Percentiles rank a stretch among this genome's conserved stretches.
phyloP scores from a whole-genome alignment of 2,888 invertebrate genomes.

The Caradrina kadenii region DNA sequence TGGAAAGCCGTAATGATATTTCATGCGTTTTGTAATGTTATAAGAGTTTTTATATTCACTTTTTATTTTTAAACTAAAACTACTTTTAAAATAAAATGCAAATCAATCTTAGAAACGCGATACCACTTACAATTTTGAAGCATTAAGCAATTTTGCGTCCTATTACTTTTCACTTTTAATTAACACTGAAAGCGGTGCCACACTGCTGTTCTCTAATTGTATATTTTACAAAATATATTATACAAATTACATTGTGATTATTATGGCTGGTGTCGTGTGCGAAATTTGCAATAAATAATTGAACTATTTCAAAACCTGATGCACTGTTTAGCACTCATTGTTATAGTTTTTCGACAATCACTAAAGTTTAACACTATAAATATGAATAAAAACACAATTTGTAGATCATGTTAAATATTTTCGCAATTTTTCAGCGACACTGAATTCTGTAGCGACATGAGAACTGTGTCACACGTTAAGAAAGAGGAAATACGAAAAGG shows the following conservation, averaged over 20 bases:
- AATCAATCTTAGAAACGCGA: constrained; percentile 45
- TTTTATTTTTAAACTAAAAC: neutral
- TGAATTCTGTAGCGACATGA: constrained; percentile 33
- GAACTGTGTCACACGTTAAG: constrained; percentile 49
- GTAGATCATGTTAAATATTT: constrained; percentile 35
- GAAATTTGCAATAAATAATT: constrained; percentile 82
- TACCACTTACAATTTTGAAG: constrained; percentile 82
- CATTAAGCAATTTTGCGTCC: constrained; percentile 77
- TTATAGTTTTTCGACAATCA: constrained; percentile 67
- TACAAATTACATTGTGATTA: constrained; percentile 88
- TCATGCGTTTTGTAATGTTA: neutral
- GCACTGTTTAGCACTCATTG: constrained; percentile 78
- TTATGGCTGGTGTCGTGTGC: constrained; percentile 86
- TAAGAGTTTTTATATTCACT: neutral
- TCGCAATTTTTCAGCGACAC: constrained; percentile 28
- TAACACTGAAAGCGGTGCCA: constrained; percentile 84
- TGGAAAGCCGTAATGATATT: neutral
- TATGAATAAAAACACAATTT: constrained; percentile 33
- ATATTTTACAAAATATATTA: constrained; percentile 70
- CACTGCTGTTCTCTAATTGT: constrained; percentile 77
- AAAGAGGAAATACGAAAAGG: constrained; percentile 11
- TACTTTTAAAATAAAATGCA: constrained; percentile 33
- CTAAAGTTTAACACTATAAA: constrained; percentile 54
- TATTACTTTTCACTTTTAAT: constrained; percentile 67
- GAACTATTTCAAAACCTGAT: constrained; percentile 85